Base-by-base conservation (phyloP, 1,140 invertebrate genomes). In the Heliconius hewitsoni region DNA sequence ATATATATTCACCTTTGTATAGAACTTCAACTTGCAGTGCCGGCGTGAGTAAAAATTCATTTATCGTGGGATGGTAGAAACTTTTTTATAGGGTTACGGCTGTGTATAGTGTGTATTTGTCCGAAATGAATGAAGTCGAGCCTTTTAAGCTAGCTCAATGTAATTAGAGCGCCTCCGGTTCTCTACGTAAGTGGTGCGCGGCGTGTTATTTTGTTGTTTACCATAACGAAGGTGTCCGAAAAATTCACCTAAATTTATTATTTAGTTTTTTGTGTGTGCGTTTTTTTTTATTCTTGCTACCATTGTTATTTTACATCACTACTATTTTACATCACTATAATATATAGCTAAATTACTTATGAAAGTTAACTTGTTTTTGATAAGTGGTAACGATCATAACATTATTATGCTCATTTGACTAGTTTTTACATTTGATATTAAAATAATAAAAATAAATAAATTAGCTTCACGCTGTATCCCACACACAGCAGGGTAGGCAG, bases 101-200 rank as follows among this genome's bases (percentile, higher is more conserved):
- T 79, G 74, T 39, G 52, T 83, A 77, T 80, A 84, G 74, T 80
- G 82, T 84, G 81, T 78, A 84, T 81, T 84, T 82, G 80, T 74
- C 74, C 74, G 85, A 83, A 80, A 86, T 90, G 88, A 90, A 91
- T 87, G 57, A 66, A 66, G 60, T 66, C 60, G 76, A 79, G 86
- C 78, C 85, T 90, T 91, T 91, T 85, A 87, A 82, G 84, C 85
- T 84, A 83, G 81, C 82, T 87, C 86, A 89, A 89, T 91, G 86
- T 91, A 90, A 91, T 91, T 91, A 91, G 88, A 85, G 85, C 89
- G 81, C 81, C 83, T 82, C 82, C 80, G 74, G 84, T 84, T 89
- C 87, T 88, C 84, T 84, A 84, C 86, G 85, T 87, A 89, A 90
- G 86, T 89, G 87, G 84, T 85, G 86, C 87, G 81, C 84, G 88